Evolutionary conservation across 2,113 vertebrate genomes (phyloP).

Genomic region (Sturnus vulgaris): DNA sequence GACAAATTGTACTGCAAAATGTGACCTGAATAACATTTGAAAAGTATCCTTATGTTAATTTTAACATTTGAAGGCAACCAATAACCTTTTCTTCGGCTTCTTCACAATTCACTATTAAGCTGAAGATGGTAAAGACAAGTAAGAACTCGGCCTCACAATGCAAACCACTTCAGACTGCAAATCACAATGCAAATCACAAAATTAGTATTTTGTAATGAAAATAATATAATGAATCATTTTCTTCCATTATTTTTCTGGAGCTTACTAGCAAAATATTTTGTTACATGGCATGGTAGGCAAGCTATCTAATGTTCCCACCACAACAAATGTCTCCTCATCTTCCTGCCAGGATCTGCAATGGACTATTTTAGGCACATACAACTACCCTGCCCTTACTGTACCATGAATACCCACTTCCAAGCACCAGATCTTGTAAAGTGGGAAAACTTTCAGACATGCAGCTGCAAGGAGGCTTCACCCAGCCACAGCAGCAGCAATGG

Average conservation of each 20-base stretch:
- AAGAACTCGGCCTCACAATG: fast-evolving
- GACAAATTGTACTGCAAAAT: neutral
- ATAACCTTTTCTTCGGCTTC: neutral
- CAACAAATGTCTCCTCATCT: fast-evolving
- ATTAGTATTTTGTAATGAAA: neutral
- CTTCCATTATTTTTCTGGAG: neutral
- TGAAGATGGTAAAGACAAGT: neutral
- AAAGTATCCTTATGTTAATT: neutral
- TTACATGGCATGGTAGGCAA: neutral
- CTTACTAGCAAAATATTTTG: neutral
- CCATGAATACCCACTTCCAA: neutral
- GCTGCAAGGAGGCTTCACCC: neutral
- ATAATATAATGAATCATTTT: neutral
- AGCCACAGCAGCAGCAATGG: neutral
- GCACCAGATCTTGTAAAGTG: neutral
- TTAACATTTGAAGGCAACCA: neutral
- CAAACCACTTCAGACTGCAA: neutral
- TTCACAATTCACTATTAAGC: neutral
- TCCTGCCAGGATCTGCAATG: neutral
- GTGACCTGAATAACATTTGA: neutral
- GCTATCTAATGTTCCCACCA: neutral
- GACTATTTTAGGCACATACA: neutral
- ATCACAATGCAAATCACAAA: neutral
- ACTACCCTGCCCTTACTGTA: too few species aligned
- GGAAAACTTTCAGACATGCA: neutral